These are phyloP conservation scores for Gavialis gangeticus DNA, from an alignment of 2,113 vertebrate species.

Conservation along the genomic window DNA sequence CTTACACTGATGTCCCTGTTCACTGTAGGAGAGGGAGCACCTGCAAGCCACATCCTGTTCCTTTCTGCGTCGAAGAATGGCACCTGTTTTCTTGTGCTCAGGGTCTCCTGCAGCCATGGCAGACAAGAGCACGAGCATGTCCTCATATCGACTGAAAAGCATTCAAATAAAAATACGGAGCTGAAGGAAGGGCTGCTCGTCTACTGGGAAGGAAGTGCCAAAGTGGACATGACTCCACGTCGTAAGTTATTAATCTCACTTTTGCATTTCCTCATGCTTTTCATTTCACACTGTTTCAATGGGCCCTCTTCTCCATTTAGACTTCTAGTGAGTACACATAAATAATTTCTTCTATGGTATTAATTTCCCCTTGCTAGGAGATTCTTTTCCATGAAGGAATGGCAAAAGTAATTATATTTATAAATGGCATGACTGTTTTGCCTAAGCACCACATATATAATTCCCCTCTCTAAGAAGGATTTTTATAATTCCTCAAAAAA, in stretches of 20 bases:
- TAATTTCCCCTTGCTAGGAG: conserved; percentile 34
- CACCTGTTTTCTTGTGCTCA: not conserved
- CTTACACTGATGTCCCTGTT: not conserved
- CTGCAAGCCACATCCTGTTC: not conserved
- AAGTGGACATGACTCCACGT: conserved; percentile 10
- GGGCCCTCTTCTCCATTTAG: conserved; percentile 62
- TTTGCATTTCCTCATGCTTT: conserved; percentile 50
- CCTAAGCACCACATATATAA: conserved; percentile 53
- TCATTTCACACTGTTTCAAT: conserved; percentile 41
- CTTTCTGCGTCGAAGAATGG: not conserved
- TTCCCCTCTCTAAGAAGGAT: conserved; percentile 59
- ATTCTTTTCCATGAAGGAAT: conserved; percentile 61
- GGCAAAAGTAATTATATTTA: conserved; percentile 69
- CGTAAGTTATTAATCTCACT: not conserved
- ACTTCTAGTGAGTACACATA: conserved; percentile 46
- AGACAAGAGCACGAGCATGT: not conserved
- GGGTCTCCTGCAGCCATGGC: not conserved
- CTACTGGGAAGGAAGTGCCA: not conserved
- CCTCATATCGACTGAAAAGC: not conserved
- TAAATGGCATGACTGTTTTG: conserved; percentile 71
- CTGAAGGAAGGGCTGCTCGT: not conserved
- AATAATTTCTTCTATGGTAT: conserved; percentile 58
- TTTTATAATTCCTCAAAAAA: conserved; percentile 74
- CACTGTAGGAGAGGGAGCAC: not conserved
- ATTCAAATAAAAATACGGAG: not conserved